Percentiles rank a stretch among this genome's conserved stretches.
phyloP scores from a whole-genome alignment of 2,113 vertebrate genomes.

The Stictonetta naevosa region DNA sequence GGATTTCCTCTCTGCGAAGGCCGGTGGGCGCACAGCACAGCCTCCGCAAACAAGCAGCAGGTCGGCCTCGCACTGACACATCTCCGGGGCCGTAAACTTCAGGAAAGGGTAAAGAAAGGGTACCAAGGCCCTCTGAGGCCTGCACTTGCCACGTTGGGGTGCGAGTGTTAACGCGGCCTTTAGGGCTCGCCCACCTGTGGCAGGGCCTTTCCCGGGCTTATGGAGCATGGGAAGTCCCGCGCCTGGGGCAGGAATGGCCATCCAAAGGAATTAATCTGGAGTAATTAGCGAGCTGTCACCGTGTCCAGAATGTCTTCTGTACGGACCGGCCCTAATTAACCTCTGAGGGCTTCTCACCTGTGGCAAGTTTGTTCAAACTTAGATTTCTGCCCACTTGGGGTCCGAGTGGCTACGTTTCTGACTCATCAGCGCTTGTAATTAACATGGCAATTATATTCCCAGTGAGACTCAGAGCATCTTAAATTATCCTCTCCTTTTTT shows the following conservation, averaged over 20 bases:
- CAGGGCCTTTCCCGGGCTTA: too few relatives aligned
- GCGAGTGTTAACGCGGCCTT: rapidly evolving
- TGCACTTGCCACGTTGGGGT: not conserved
- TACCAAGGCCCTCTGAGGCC: not conserved
- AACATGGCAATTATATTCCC: slow-evolving; percentile 22
- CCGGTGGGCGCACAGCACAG: too few relatives aligned
- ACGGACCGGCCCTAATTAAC: not conserved
- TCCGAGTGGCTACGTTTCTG: slow-evolving; percentile 4
- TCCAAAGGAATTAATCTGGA: not conserved
- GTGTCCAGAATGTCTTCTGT: not conserved
- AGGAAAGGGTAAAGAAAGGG: too few relatives aligned
- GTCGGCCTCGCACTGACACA: rapidly evolving
- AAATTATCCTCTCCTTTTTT: not conserved
- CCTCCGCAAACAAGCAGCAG: too few relatives aligned
- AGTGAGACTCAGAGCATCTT: not conserved
- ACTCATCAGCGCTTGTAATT: slow-evolving; percentile 9
- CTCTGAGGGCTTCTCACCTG: not conserved
- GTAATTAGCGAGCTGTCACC: not conserved
- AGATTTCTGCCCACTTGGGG: not conserved
- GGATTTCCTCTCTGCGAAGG: too few relatives aligned
- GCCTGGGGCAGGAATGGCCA: not conserved
- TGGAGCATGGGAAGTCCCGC: rapidly evolving
- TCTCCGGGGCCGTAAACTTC: rapidly evolving
- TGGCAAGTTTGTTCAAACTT: not conserved
- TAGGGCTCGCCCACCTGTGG: rapidly evolving